These are phyloP conservation scores for Brotula barbata DNA, from an alignment of 2,797 vertebrate species.

Conservation along the genomic window DNA sequence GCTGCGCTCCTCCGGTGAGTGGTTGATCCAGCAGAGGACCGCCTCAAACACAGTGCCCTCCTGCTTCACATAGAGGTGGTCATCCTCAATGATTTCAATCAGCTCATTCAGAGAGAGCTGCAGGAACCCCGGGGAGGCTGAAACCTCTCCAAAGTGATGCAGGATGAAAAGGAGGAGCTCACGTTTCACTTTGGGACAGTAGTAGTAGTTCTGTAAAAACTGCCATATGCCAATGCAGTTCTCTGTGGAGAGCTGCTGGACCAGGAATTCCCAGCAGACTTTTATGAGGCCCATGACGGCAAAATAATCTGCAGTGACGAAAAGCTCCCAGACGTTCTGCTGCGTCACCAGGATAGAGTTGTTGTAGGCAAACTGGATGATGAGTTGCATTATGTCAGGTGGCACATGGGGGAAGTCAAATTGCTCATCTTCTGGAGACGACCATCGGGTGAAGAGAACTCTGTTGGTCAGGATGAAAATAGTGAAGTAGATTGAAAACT, in stretches of 20 bases:
- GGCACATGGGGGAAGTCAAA: no score
- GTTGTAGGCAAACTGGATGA: slow-evolving; percentile 39
- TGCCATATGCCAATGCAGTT: slow-evolving; percentile 41
- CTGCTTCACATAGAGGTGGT: slow-evolving; percentile 32
- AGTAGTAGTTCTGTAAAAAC: slow-evolving; percentile 19
- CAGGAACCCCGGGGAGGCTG: slow-evolving; percentile 32
- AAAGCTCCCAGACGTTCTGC: slow-evolving; percentile 21
- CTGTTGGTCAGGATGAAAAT: no score
- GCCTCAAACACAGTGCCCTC: slow-evolving; percentile 25
- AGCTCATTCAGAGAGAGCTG: slow-evolving; percentile 18
- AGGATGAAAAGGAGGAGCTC: slow-evolving; percentile 11
- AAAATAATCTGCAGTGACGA: slow-evolving; percentile 24
- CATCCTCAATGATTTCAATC: slow-evolving; percentile 17
- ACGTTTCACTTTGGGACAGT: slow-evolving; percentile 5
- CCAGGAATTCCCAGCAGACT: slow-evolving; percentile 18
- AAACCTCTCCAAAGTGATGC: slow-evolving; percentile 24
- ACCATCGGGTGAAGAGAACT: neutral
- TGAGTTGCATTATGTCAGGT: neutral
- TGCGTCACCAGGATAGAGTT: slow-evolving; percentile 18
- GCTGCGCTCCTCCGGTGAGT: slow-evolving; percentile 11
- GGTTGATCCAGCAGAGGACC: slow-evolving; percentile 26
- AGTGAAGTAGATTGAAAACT: no score
- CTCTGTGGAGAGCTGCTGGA: slow-evolving; percentile 15
- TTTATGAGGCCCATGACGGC: slow-evolving; percentile 5
- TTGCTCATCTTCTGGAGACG: no score